Evolutionary conservation across 2,888 invertebrate species (phyloP), one percentile per base, ranked within the genome.

Genomic region (Drymonia ruficornis): DNA sequence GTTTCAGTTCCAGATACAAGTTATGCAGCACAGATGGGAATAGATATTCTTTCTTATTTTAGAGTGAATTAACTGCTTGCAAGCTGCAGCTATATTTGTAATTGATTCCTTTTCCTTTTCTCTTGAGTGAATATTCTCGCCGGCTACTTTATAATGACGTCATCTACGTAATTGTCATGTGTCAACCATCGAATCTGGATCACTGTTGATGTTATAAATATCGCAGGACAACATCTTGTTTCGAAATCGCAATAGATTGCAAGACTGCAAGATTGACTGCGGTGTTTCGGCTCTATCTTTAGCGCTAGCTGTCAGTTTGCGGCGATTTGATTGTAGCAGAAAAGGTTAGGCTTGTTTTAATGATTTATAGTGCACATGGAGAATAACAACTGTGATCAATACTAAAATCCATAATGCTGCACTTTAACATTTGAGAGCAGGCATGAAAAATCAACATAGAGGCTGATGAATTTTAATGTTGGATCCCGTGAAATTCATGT

Each of bases 401-500:
- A 29, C 29, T 44, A 55, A 46, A 54, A 67, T 67, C 56, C 52
- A 63, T 72, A 70, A 59, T 59, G 55, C 67, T 60, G 65, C 66
- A 67, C 51, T 61, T 67, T 66, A 61, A 54, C 63, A 68, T 66
- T 61, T 61, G 61, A 50, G 58, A 72, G 55, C 60, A 43, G 43
- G 55, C 60, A 43, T 40, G 43, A 54, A 47, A 52, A 64, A 70
- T 70, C 64, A 70, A 66, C 62, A 58, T 61, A 62, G 57, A 66
- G 67, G 65, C 73, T 56, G 57, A 70, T 81, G 76, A 80, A 82
- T 84, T 81, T 81, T 74, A 84, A 84, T 75, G 57, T 43, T 45
- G 61, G 66, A 59, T 70, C 69, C 61, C 75, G 82, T 83, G 81
- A 86, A 83, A 75, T 81, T 72, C 76, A 74, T 73, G 74, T 72